Percentiles rank a stretch among this genome's conserved stretches.
Conservation (phyloP, 1,140 invertebrate species). For the Chironomus striatipennis region DNA sequence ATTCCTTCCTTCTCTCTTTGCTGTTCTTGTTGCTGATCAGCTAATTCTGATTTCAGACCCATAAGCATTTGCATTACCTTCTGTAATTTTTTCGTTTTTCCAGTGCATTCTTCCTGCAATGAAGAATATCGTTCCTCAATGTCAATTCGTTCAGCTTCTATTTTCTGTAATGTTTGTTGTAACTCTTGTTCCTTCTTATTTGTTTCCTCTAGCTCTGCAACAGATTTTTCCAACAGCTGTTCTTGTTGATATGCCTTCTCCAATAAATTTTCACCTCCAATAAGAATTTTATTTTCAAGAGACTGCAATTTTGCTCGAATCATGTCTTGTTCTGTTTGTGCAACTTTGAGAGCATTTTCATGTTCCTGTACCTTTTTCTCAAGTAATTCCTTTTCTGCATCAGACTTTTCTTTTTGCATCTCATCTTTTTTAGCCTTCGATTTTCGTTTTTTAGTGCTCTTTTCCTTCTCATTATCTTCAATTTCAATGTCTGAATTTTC, state of each 20-base stretch:
- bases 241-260: slow-evolving; percentile 96
- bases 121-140: slow-evolving; percentile 94
- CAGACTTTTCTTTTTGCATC: slow-evolving; percentile 43
- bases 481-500: slow-evolving; percentile 36
- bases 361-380: slow-evolving; percentile 48
- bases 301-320: slow-evolving; percentile 79
- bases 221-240: slow-evolving; percentile 77
- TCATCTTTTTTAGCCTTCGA: slow-evolving; percentile 47
- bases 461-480: slow-evolving; percentile 41
- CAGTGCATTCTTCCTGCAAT: slow-evolving; percentile 86
- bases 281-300: slow-evolving; percentile 91
- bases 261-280: slow-evolving; percentile 96
- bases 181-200: slow-evolving; percentile 75
- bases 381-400: slow-evolving; percentile 53
- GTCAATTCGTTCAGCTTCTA: slow-evolving; percentile 87
- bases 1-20: slow-evolving; percentile 94
- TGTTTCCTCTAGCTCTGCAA: slow-evolving; percentile 79
- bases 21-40: slow-evolving; percentile 86
- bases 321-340: slow-evolving; percentile 56
- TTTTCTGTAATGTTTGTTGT: slow-evolving; percentile 70
- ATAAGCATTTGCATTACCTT: slow-evolving; percentile 74
- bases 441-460: slow-evolving; percentile 46
- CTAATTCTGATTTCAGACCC: slow-evolving; percentile 75
- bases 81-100: slow-evolving; percentile 88
- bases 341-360: slow-evolving; percentile 46